Evolutionary conservation across 2,797 vertebrate genomes (phyloP), one percentile per base, ranked within the genome.

Genomic region (Loriculus beryllinus): DNA sequence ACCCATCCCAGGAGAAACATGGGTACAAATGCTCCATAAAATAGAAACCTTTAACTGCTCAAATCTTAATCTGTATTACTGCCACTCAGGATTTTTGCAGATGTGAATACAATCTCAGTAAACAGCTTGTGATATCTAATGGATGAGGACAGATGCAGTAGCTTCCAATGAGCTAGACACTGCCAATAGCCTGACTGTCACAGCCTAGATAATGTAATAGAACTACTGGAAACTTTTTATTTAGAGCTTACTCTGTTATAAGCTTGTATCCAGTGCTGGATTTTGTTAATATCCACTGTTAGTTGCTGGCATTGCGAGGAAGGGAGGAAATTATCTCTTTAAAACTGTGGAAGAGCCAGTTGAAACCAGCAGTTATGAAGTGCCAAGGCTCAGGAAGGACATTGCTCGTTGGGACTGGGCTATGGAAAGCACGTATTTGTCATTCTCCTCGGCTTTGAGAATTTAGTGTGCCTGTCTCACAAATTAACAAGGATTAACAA

Each of bases 361-460:
- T 37, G 59, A 83, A 80, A 57, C 21, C 64, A 82, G 68, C 7
- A 17, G 68, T 59, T 71, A 59, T 33, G 52, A 45, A 89, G 78
- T 29, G 78, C 35, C 45, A 45, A 37, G 74, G 74, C 74, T 83
- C 40, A 14, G 48, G 74, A n/a, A 86, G 49, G 88, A 77, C 69
- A 42, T 37, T 31, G 54, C 82, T 86, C 29, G 0, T 4, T 72
- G 92, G 69, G 82, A 83, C 48, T 84, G 9, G 1, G 54, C 77
- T 93, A 72, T 69, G 82, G 94, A 92, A 92, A 95, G 86, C 72
- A 86, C 78, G 67, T 40, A 72, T 91, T 86, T 86, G 94, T 81
- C 88, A 93, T 45, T 51, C 28, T 77, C 31, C 82, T 69, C 31
- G 78, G 74, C 78, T 68, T 37, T 71, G 82, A 87, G 86, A 86